phyloP scores from a whole-genome alignment of 2,113 vertebrate species.

The Prolemur simus region DNA sequence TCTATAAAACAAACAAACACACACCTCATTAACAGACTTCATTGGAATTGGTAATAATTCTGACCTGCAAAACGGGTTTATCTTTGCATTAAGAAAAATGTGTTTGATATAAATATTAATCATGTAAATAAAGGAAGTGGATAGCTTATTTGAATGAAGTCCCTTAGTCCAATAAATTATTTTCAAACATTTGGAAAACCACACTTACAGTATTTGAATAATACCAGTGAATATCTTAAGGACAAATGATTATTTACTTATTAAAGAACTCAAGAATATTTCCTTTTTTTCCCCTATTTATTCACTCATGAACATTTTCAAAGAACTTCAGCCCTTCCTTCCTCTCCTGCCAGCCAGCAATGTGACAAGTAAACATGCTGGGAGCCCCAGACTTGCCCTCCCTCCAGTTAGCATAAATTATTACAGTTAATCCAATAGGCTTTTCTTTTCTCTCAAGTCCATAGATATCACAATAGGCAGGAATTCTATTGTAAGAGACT shows the following conservation, averaged over 20 bases:
- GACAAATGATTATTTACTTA: background rate
- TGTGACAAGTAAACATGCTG: accelerated
- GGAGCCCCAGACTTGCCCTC: background rate
- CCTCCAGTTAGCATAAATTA: background rate
- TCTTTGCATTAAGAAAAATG: conserved; percentile 23
- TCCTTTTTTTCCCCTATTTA: background rate
- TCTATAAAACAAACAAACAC: background rate
- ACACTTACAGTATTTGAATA: background rate
- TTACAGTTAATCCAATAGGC: background rate
- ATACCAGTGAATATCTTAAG: background rate
- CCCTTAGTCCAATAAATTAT: background rate
- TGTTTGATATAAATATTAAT: conserved; percentile 38
- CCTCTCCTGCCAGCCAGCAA: background rate
- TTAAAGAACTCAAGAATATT: background rate
- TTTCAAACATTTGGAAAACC: conserved; percentile 32
- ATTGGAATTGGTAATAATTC: conserved; percentile 10
- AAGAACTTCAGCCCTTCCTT: background rate
- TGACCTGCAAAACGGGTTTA: background rate
- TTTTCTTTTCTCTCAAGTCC: background rate
- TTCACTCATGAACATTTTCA: background rate
- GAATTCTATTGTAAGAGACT: background rate
- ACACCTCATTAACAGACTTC: conserved; percentile 18
- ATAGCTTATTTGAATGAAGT: background rate
- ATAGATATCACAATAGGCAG: background rate
- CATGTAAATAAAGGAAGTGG: background rate